Conservation (phyloP, 2,113 vertebrate species). For the Oryzias woworae region DNA sequence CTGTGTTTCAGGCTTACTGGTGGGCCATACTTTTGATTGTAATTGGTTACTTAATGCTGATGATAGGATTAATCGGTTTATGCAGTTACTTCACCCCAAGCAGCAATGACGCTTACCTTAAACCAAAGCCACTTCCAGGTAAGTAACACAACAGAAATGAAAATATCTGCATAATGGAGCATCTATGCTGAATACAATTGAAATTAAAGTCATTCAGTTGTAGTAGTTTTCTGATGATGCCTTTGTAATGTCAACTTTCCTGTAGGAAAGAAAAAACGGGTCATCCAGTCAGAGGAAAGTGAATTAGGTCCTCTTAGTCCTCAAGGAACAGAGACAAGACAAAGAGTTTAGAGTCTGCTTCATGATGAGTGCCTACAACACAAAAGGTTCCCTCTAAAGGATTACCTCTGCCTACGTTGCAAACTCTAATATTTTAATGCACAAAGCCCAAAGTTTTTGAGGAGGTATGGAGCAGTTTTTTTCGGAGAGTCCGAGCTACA, state of each 20-base stretch:
- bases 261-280: no score
- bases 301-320: no score
- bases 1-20: conserved; percentile 84
- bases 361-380: conserved; percentile 95
- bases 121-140: conserved; percentile 95
- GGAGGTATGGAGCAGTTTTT: conserved; percentile 35
- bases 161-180: no score
- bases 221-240: no score
- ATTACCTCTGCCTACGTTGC: conserved; percentile 81
- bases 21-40: conserved; percentile 98
- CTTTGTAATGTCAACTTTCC: no score
- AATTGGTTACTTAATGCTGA: conserved; percentile 95
- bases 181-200: no score
- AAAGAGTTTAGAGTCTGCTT: conserved; percentile 42
- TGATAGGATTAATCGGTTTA: conserved; percentile 98
- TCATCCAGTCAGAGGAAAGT: no score
- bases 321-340: no score
- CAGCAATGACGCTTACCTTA: conserved; percentile 96
- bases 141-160: not conserved
- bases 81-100: conserved; percentile 98
- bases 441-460: conserved; percentile 23
- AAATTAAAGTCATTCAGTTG: no score
- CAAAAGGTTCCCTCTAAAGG: conserved; percentile 98
- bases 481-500: conserved; percentile 56
- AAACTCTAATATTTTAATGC: conserved; percentile 61